A percentile compares a stretch with the other conserved stretches of the same genome.
Conservation (phyloP, 2,888 invertebrate genomes). For the Limenitis camilla region DNA sequence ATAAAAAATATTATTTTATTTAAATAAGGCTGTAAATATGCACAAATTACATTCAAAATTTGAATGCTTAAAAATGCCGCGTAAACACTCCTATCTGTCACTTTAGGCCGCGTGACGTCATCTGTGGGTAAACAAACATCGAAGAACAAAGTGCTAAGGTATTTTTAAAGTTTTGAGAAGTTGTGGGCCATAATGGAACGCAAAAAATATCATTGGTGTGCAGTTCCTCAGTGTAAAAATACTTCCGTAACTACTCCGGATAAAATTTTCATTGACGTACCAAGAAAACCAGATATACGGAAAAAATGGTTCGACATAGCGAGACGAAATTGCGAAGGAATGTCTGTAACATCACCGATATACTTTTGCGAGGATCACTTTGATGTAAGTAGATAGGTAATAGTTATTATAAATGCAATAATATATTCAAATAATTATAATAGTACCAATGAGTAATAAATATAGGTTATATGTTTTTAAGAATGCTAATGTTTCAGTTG, state of each 20-base stretch:
- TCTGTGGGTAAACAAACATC: too few relatives aligned
- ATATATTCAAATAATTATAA: background rate
- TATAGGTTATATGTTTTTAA: too few relatives aligned
- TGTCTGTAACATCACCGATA: background rate
- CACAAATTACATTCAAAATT: too few relatives aligned
- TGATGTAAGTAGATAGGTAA: background rate
- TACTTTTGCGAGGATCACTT: slow-evolving; percentile 1
- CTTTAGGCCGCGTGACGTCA: too few relatives aligned
- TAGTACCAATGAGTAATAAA: too few relatives aligned
- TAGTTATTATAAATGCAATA: background rate
- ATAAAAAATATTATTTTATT: too few relatives aligned
- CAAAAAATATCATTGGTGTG: background rate
- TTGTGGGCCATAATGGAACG: too few relatives aligned
- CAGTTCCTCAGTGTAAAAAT: background rate
- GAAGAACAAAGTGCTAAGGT: too few relatives aligned
- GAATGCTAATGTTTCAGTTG: slow-evolving; percentile 11
- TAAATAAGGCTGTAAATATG: too few relatives aligned
- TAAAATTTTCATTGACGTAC: background rate
- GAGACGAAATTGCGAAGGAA: background rate
- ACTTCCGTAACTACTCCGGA: background rate
- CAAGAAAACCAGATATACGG: background rate
- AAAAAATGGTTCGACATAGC: background rate
- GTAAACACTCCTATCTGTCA: too few relatives aligned
- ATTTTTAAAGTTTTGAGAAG: too few relatives aligned
- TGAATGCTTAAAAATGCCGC: too few relatives aligned